A percentile compares a stretch with the other conserved stretches of the same genome.
These are phyloP conservation scores for Cinclus mexicanus DNA, from an alignment of 2,113 vertebrate genomes.

Conservation along the genomic window DNA sequence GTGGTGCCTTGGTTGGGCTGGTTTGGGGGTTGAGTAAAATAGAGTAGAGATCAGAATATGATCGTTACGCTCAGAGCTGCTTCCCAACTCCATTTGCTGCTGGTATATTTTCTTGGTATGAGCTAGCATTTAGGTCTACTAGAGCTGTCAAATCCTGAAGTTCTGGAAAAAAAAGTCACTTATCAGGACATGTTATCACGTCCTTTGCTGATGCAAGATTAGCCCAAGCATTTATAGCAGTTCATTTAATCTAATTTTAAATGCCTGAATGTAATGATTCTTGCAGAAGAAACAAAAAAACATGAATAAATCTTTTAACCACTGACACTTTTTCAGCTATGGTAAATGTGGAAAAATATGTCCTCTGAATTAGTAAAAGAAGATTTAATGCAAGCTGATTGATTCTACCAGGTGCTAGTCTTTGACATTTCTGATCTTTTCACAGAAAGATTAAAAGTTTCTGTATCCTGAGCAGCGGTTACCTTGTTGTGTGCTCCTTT, in stretches of 20 bases:
- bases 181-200: not conserved
- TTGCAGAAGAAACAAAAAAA: not conserved
- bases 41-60: not conserved
- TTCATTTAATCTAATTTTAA: slow-evolving; percentile 10
- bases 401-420: not conserved
- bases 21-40: not conserved
- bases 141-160: not conserved
- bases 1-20: not conserved
- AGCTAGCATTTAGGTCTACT: not conserved
- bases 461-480: not conserved
- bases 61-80: not conserved
- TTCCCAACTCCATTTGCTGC: not conserved
- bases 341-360: not conserved
- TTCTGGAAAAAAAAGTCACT: not conserved
- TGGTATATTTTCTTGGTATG: not conserved
- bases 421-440: not conserved
- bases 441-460: slow-evolving; percentile 1
- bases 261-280: not conserved
- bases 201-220: not conserved
- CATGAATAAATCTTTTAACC: not conserved
- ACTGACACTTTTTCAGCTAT: not conserved
- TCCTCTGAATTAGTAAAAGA: not conserved
- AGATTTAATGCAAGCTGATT: not conserved
- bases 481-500: not conserved
- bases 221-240: not conserved